Evolutionary conservation across 92 coral and sea anemone genomes (phyloP).

Genomic region (Epizoanthus ramosus): DNA sequence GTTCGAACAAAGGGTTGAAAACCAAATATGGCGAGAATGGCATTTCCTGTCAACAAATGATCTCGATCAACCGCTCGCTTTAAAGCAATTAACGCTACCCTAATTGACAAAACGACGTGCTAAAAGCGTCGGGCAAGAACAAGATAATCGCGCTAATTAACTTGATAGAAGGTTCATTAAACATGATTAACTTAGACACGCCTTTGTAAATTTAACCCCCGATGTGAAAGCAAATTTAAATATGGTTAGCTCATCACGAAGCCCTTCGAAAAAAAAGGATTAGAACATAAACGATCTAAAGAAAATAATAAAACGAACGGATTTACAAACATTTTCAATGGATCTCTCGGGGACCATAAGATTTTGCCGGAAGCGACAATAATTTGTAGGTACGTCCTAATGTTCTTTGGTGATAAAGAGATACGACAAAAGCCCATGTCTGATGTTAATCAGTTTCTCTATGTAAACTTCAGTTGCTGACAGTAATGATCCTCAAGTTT

Average conservation of each 20-base stretch:
- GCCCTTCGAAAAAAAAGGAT: conserved; percentile 26
- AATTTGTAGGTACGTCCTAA: conserved; percentile 20
- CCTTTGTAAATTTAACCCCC: conserved; percentile 31
- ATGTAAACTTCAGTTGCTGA: conserved; percentile 34
- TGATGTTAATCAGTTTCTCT: conserved; percentile 39
- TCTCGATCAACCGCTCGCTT: conserved; percentile 38
- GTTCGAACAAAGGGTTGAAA: conserved; percentile 3
- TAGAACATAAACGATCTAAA: conserved; percentile 17
- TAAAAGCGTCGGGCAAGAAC: conserved; percentile 40
- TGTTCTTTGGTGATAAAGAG: conserved; percentile 35
- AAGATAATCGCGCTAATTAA: conserved; percentile 39
- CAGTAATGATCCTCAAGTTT: conserved; percentile 20
- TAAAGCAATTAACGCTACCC: conserved; percentile 32
- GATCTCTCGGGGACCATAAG: conserved; percentile 5
- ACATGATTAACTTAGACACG: conserved; percentile 47
- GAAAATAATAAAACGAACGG: conserved; percentile 25
- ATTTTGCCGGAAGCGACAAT: conserved; percentile 41
- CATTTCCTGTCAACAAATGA: conserved; percentile 59
- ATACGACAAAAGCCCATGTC: conserved; percentile 36
- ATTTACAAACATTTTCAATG: conserved; percentile 29
- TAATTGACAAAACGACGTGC: conserved; percentile 42
- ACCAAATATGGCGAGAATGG: conserved; percentile 53
- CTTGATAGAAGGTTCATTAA: conserved; percentile 44
- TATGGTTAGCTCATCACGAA: conserved; percentile 22
- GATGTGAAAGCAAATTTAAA: conserved; percentile 28